phyloP scores from a whole-genome alignment of 1,140 invertebrate genomes.

The Drosophila melanogaster region DNA sequence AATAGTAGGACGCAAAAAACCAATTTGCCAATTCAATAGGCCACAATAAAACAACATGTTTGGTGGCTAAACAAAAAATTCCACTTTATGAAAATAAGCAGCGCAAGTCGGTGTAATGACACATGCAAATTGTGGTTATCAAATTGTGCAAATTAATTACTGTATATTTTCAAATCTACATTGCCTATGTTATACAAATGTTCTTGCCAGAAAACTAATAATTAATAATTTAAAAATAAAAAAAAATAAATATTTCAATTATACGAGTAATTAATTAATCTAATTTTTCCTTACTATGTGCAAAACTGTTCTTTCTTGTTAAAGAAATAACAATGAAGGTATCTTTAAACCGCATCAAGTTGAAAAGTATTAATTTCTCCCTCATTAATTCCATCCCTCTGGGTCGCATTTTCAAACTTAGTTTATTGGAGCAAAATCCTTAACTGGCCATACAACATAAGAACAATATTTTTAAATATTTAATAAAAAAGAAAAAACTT shows the following conservation, averaged over 20 bases:
- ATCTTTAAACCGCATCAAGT: not conserved
- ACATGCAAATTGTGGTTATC: constrained; percentile 50
- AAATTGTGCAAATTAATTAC: constrained; percentile 44
- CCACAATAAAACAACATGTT: constrained; percentile 23
- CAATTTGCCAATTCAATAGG: constrained; percentile 36
- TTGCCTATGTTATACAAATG: not conserved
- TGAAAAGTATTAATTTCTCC: not conserved
- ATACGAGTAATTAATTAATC: too few species aligned
- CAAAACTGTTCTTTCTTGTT: not conserved
- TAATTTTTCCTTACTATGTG: not conserved
- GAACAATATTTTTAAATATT: not conserved
- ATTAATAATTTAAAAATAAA: too few species aligned
- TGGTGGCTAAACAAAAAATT: constrained; percentile 11
- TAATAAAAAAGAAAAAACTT: not conserved
- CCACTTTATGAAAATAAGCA: constrained; percentile 25
- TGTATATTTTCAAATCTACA: constrained; percentile 4
- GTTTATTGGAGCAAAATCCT: constrained; percentile 51
- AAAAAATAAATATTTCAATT: not conserved
- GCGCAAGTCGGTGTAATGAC: constrained; percentile 28
- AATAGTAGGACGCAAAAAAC: constrained; percentile 12
- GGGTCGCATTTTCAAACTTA: constrained; percentile 15
- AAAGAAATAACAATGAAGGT: not conserved
- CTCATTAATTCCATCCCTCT: constrained; percentile 5
- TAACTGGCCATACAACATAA: constrained; percentile 39
- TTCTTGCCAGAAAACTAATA: too few species aligned